A percentile compares a stretch with the other conserved stretches of the same genome.
Evolutionary conservation across 2,113 vertebrate genomes (phyloP).

Genomic region (Leucopternis melanops): DNA sequence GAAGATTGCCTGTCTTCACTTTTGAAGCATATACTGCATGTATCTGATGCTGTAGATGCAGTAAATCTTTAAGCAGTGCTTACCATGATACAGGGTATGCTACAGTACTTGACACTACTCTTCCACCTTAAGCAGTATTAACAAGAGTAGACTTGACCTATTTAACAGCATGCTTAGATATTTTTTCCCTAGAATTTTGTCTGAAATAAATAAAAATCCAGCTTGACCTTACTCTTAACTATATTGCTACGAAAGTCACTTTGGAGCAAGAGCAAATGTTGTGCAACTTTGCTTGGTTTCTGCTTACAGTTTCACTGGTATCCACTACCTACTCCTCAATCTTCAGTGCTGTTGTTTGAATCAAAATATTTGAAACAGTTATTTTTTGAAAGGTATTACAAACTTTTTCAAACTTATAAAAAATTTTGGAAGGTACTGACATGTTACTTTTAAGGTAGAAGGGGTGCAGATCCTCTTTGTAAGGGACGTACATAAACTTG

Average conservation of each 20-base stretch:
- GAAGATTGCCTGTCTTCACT: background rate
- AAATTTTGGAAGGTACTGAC: background rate
- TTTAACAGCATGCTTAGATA: background rate
- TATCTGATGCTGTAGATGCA: background rate
- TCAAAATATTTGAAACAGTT: background rate
- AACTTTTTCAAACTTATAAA: background rate
- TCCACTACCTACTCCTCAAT: rapidly evolving
- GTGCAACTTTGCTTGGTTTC: background rate
- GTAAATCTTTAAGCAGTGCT: background rate
- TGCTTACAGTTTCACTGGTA: background rate
- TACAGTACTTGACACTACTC: background rate
- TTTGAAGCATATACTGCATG: background rate
- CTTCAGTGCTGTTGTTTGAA: background rate
- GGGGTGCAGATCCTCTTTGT: background rate
- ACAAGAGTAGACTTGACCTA: background rate
- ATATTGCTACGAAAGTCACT: background rate
- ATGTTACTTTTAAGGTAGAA: background rate
- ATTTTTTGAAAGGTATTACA: background rate
- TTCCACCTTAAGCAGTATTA: background rate
- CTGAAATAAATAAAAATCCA: background rate
- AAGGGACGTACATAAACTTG: background rate
- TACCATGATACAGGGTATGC: background rate
- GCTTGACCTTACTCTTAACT: background rate
- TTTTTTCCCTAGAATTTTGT: background rate
- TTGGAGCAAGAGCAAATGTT: background rate